A percentile compares a stretch with the other conserved stretches of the same genome.
phyloP scores from a whole-genome alignment of 2,113 vertebrate genomes.

The Nyctibius bracteatus region DNA sequence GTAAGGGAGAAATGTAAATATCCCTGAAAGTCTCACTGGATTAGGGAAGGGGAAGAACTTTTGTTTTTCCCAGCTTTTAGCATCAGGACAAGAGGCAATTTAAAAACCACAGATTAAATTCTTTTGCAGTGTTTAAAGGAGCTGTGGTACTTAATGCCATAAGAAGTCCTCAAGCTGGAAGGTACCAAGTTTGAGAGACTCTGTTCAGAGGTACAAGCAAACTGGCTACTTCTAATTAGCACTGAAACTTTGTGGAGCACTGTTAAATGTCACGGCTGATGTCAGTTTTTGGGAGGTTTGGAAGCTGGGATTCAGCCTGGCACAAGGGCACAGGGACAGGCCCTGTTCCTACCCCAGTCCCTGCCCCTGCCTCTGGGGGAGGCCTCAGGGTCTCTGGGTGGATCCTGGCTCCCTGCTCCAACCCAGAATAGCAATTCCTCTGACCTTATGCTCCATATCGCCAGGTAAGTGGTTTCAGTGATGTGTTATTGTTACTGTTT shows the following conservation, averaged over 20 bases:
- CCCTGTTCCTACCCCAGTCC: neutral
- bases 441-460: neutral
- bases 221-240: neutral
- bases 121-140: neutral
- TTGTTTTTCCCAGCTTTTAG: neutral
- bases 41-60: neutral
- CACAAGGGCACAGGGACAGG: neutral
- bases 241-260: neutral
- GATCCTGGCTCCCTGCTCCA: neutral
- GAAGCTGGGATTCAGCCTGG: neutral
- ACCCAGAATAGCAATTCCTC: neutral
- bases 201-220: neutral
- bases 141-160: neutral
- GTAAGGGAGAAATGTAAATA: neutral
- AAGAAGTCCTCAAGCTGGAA: neutral
- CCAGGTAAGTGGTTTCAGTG: neutral
- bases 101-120: neutral
- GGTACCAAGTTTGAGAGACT: neutral
- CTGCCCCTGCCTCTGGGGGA: neutral
- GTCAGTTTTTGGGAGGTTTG: neutral
- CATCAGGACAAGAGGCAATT: neutral
- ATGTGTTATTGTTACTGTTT: neutral
- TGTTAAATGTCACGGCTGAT: neutral
- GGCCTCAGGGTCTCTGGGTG: neutral
- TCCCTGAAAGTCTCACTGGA: neutral